Evolutionary conservation across 1,140 invertebrate species (phyloP), one percentile per base, ranked within the genome.

Genomic region (Aricia agestis): DNA sequence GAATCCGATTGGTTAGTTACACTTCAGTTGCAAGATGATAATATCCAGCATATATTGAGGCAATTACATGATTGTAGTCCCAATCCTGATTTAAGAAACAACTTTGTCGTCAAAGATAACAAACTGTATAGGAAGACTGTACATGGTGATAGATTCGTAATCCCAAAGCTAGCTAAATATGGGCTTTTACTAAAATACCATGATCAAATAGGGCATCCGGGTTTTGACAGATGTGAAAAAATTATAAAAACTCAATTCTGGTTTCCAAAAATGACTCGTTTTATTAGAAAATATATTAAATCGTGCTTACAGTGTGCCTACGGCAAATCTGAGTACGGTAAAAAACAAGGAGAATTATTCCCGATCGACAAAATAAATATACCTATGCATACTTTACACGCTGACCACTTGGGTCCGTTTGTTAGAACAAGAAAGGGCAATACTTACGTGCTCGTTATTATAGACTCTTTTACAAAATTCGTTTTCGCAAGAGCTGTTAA

Each of bases 401-500:
- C 82, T 10, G 80, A 83, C 69, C 80, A 86, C 66, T 58, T 84
- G 67, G 82, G 83, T 0, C 82, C 78, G 7, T 79, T 85, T 59
- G 61, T 71, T 66, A 75, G 18, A 66, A 76, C 71, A 0, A 63
- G 36, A 10, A 76, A 76, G 57, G 72, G 76, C 1, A 68, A 72
- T 58, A 4, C 6, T n/a, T 72, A 72, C 18, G 15, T 71, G 18
- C n/a, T 67, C 4, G 41, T 67, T 17, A 6, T 59, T n/a, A n/a
- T 18, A n/a, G 58, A 59, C 15, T 2, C 15, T 5, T 59, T 59
- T 18, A 17, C 58, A 57, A 17, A 17, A 15, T 57, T 36, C 9
- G 36, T 36, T 4, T 36, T 36, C 6, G 36, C 36, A 7, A 6
- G 36, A 7, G 6, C 36, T 7, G 36, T 9, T 9, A 36, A 36